phyloP scores from a whole-genome alignment of 2,888 invertebrate species.

The Eledona agricola region DNA sequence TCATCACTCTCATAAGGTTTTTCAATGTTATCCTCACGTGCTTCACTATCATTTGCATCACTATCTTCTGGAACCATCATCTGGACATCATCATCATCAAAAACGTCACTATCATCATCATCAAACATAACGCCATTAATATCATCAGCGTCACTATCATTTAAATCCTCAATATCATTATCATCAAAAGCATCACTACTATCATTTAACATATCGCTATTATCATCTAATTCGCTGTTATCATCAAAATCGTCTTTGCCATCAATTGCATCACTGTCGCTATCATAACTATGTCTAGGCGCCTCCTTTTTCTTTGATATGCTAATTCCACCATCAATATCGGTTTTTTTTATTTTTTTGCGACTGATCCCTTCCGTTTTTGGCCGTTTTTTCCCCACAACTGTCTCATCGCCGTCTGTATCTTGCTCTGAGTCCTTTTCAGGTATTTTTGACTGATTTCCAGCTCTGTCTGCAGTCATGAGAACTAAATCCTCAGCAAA shows the following conservation, averaged over 20 bases:
- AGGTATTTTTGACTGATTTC: conserved; percentile 46
- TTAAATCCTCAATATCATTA: conserved; percentile 37
- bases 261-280: conserved; percentile 26
- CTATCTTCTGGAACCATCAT: conserved; percentile 37
- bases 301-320: too few relatives aligned
- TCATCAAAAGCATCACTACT: conserved; percentile 38
- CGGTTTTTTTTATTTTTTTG: too few relatives aligned
- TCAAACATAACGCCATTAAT: conserved; percentile 43
- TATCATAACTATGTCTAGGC: conserved; percentile 18
- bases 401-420: too few relatives aligned
- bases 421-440: too few relatives aligned
- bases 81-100: conserved; percentile 33
- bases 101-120: conserved; percentile 41
- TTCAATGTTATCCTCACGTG: conserved; percentile 35
- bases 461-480: conserved; percentile 63
- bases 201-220: conserved; percentile 38
- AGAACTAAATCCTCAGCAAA: conserved; percentile 71
- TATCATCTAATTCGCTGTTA: conserved; percentile 43
- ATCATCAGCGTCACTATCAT: conserved; percentile 41
- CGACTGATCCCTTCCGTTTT: too few relatives aligned
- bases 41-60: conserved; percentile 33
- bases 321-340: too few relatives aligned
- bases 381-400: too few relatives aligned
- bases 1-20: conserved; percentile 16
- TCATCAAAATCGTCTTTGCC: conserved; percentile 40